Evolutionary conservation across 2,797 vertebrate genomes (phyloP), one percentile per base, ranked within the genome.

Genomic region (Pseudochaenichthys georgianus): DNA sequence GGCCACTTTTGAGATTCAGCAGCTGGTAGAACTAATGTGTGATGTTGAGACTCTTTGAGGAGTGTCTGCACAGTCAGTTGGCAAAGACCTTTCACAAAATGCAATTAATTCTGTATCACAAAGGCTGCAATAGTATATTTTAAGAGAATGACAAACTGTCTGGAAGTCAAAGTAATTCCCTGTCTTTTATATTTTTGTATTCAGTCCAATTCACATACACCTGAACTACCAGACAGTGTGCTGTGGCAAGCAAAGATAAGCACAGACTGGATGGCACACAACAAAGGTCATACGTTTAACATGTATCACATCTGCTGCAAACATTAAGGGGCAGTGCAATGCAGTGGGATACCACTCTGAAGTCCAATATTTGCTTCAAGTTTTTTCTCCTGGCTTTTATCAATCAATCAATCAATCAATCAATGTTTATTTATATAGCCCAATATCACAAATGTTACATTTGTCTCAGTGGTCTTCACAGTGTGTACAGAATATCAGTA

Each of bases 1-100:
- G 63, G 54, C 78, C 70, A 52, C 46, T 79, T 77, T 45, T 62
- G 41, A 73, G 52, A 64, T 76, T 65, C 47, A 38, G 58, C 16
- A 17, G 54, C 68, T 76, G 61, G 64, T 76, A 16, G 23, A 65
- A 59, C 28, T 55, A 59, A 59, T 59, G 67, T 70, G 57, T 59
- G 52, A 67, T 42, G 52, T 50, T 34, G 48, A 68, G 16, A 42
- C 54, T 21, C 59, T 73, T 80, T 82, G 57, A 77, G 71, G 48
- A 69, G 23, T 9, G 8, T 48, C 54, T 45, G 13, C 41, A 21
- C 7, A 52, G 65, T 55, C 62, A 63, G 57, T 73, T 21, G 38
- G 72, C 17, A 43, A 43, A 73, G 43, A 48, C 11, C 1, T 51
- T 55, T 71, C 46, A 63, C 10, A 21, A 54, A 65, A 68, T 9